phyloP scores from a whole-genome alignment of 2,797 vertebrate species.

The Streptopelia turtur region DNA sequence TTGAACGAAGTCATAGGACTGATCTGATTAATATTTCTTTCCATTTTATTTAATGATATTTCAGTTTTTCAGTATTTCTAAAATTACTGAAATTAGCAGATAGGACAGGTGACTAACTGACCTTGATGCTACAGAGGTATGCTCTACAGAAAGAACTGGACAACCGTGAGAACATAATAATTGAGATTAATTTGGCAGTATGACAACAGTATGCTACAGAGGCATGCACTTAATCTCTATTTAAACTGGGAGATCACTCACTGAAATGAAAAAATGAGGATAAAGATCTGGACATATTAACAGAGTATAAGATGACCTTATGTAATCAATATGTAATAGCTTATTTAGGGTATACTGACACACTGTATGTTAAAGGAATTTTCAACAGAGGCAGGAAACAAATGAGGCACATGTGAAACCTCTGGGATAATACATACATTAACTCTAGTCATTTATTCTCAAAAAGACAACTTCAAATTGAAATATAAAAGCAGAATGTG shows the following conservation, averaged over 20 bases:
- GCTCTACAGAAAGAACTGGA: not conserved
- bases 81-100: not conserved
- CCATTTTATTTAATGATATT: not conserved
- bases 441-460: not conserved
- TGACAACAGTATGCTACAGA: not conserved
- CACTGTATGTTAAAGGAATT: not conserved
- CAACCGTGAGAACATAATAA: not conserved
- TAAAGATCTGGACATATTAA: not conserved
- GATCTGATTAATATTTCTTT: not conserved
- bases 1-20: not conserved
- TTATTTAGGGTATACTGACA: not conserved
- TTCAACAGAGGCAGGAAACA: not conserved
- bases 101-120: not conserved
- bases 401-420: not conserved
- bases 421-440: not conserved
- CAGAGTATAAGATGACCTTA: not conserved
- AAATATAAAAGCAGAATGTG: not conserved
- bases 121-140: not conserved
- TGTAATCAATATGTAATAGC: not conserved
- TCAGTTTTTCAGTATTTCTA: not conserved
- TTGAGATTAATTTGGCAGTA: not conserved
- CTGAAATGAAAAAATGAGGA: not conserved
- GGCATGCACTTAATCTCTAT: not conserved
- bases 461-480: not conserved
- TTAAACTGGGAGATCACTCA: not conserved